Evolutionary conservation across 2,888 invertebrate genomes (phyloP).

Genomic region (Saturnia pavonia): DNA sequence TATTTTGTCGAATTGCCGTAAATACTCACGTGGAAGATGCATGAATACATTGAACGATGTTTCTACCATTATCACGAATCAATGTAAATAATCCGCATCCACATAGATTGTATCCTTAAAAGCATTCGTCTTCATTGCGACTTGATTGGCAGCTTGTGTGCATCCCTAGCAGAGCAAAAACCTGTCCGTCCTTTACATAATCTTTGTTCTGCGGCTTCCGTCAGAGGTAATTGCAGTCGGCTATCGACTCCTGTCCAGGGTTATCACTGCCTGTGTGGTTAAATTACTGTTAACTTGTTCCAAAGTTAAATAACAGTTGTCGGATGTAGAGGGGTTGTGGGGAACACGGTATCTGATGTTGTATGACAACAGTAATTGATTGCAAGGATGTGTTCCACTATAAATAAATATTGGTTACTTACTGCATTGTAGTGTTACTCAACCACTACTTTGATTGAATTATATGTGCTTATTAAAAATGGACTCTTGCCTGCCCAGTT

Average conservation of each 20-base stretch:
- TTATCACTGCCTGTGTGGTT: constrained; percentile 22
- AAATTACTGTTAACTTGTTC: not conserved
- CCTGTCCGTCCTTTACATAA: constrained; percentile 26
- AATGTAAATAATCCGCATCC: not conserved
- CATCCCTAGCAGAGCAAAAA: constrained; percentile 14
- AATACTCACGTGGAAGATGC: not conserved
- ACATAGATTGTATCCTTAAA: constrained; percentile 1
- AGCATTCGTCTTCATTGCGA: constrained; percentile 27
- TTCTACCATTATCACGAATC: not conserved
- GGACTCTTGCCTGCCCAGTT: no score
- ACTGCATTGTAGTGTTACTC: no score
- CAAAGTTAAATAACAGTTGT: not conserved
- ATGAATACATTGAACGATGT: not conserved
- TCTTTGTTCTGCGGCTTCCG: constrained; percentile 34
- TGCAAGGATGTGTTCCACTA: not conserved
- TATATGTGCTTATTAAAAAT: no score
- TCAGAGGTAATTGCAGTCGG: constrained; percentile 41
- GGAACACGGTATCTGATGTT: not conserved
- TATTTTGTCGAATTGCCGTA: not conserved
- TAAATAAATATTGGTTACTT: no score
- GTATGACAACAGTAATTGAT: not conserved
- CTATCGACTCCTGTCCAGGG: constrained; percentile 35
- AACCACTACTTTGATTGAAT: no score
- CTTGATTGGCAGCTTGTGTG: constrained; percentile 16
- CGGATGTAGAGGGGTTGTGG: not conserved